These are phyloP conservation scores for Bombus waltoni DNA, from an alignment of 1,140 invertebrate species.

Conservation along the genomic window DNA sequence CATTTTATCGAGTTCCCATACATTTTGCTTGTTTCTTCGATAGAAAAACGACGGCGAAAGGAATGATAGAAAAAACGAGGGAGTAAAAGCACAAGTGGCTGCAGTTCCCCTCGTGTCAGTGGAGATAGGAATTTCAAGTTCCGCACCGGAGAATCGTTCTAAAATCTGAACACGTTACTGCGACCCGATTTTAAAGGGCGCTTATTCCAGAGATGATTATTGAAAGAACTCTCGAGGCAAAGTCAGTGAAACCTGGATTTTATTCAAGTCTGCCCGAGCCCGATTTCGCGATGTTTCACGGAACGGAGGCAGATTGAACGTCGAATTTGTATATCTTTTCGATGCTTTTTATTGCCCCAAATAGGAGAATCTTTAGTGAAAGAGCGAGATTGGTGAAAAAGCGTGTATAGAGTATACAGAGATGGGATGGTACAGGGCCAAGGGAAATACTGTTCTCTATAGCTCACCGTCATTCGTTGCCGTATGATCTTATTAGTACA, in stretches of 20 bases:
- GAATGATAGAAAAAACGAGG: too few species aligned
- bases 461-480: too few species aligned
- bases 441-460: too few species aligned
- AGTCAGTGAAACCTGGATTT: slow-evolving; percentile 2
- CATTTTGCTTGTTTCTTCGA: background rate
- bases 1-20: background rate
- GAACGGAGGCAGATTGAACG: background rate
- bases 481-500: too few species aligned
- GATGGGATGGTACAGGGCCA: too few species aligned
- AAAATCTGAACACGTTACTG: background rate
- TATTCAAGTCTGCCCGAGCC: background rate
- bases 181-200: background rate
- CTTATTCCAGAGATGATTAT: background rate
- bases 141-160: background rate
- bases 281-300: background rate
- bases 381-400: background rate
- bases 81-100: background rate
- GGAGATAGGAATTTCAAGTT: background rate
- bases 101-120: background rate
- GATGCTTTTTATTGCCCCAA: background rate
- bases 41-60: background rate
- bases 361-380: background rate
- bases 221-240: background rate
- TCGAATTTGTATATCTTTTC: background rate
- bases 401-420: too few species aligned